Base-by-base conservation (phyloP, 23 tunicate species). In the Phallusia fumigata region DNA sequence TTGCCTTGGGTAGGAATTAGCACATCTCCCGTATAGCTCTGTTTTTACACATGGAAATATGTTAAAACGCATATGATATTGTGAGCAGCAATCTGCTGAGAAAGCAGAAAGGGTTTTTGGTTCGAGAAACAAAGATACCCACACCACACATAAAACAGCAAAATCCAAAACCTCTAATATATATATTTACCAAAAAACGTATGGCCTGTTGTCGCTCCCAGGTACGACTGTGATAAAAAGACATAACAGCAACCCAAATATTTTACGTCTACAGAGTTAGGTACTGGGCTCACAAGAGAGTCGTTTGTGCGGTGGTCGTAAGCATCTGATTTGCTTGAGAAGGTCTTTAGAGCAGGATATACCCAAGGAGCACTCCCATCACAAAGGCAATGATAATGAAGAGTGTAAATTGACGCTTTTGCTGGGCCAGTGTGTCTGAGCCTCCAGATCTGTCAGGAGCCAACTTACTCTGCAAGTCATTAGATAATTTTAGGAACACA, bases 311-410 rank as follows among this genome's bases (percentile, higher is more conserved):
- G 28, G 69, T 58, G 13, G 28, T 22, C 28, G 3, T 6, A 21
- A 58, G 69, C 47, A 40, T 58, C 69, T 58, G 69, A 22, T 22
- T 58, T 58, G 69, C 28, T 24, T 24, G 28, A 11, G 69, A 24
- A 58, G 69, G 28, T 40, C 32, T 75, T 78, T 81, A 69, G 15
- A 65, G 65, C 75, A 84, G 81, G n/a, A 84, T 76, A 36, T 84
- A 84, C 26, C 81, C 87, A 51, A 76, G 52, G 18, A 84, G 53
- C 34, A 84, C 49, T 24, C 87, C 87, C 44, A 84, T 26, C 45
- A 84, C 87, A 64, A 84, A 84, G 19, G 87, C 87, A 44, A 84
- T 64, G 87, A 79, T 31, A 52, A 79, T 79, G 52, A 79, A 79
- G 32, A 52, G 35, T 13, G 72, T 52, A 52, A 79, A 79, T 35